phyloP scores from a whole-genome alignment of 2,888 invertebrate genomes.

The Lacanobia oleracea region DNA sequence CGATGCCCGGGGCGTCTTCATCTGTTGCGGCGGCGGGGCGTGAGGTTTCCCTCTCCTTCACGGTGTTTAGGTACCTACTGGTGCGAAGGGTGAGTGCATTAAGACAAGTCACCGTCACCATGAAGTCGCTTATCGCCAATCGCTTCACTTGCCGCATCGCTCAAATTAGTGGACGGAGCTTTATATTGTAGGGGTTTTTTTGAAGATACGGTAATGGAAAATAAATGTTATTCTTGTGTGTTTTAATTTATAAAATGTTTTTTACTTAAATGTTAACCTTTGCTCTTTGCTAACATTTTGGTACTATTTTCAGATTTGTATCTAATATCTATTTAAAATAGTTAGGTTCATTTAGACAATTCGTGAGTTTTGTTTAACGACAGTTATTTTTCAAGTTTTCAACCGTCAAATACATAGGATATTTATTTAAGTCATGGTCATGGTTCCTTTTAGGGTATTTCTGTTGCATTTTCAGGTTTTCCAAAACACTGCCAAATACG shows the following conservation, averaged over 20 bases:
- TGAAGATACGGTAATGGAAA: constrained; percentile 11
- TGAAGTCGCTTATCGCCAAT: background rate
- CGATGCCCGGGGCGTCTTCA: too few relatives aligned
- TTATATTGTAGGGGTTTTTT: background rate
- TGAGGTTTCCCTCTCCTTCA: too few relatives aligned
- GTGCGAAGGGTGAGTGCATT: background rate
- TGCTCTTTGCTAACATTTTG: background rate
- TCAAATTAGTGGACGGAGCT: background rate
- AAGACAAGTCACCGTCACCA: background rate
- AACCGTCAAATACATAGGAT: too few relatives aligned
- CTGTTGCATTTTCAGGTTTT: background rate
- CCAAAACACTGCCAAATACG: background rate
- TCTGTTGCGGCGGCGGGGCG: too few relatives aligned
- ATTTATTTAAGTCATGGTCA: too few relatives aligned
- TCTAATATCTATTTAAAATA: too few relatives aligned
- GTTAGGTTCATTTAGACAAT: background rate
- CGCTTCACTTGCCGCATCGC: background rate
- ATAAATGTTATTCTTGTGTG: background rate
- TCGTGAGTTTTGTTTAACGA: background rate
- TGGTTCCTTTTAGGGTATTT: background rate
- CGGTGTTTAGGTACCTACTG: too few relatives aligned
- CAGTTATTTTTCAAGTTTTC: too few relatives aligned
- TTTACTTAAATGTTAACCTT: background rate
- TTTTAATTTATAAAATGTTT: background rate
- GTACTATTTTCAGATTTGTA: background rate